These are phyloP conservation scores for Tinea semifulvella DNA, from an alignment of 2,888 invertebrate species.

Conservation along the genomic window DNA sequence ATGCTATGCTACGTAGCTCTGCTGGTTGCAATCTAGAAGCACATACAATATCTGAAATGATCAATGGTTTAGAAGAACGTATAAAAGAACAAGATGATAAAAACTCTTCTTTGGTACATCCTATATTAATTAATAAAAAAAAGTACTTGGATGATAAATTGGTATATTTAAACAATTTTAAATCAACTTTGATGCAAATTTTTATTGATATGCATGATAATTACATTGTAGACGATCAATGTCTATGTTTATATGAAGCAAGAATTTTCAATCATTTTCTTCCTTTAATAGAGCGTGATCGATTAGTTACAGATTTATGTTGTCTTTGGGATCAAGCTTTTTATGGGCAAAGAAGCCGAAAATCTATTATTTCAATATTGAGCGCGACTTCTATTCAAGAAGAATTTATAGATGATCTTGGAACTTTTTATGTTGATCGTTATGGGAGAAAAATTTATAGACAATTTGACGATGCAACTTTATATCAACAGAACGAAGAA, in stretches of 20 bases:
- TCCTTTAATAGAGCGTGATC: conserved; percentile 40
- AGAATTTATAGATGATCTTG: conserved; percentile 48
- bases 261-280: conserved; percentile 49
- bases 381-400: conserved; percentile 45
- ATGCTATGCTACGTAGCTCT: conserved; percentile 38
- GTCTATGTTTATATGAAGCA: conserved; percentile 42
- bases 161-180: conserved; percentile 37
- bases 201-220: conserved; percentile 16
- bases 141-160: conserved; percentile 40
- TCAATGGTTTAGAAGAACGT: conserved; percentile 37
- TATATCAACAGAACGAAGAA: conserved; percentile 47
- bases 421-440: conserved; percentile 45
- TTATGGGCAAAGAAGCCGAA: conserved; percentile 38
- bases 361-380: conserved; percentile 51
- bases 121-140: conserved; percentile 42
- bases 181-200: conserved; percentile 28
- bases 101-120: conserved; percentile 36
- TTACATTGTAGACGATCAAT: conserved; percentile 29
- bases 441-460: conserved; percentile 52
- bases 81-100: conserved; percentile 38
- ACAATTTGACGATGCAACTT: conserved; percentile 32
- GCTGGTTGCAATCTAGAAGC: conserved; percentile 42
- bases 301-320: conserved; percentile 48
- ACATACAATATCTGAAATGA: conserved; percentile 42
- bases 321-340: conserved; percentile 47